phyloP scores from a whole-genome alignment of 2,797 vertebrate genomes.

The Sebastes oblongus region DNA sequence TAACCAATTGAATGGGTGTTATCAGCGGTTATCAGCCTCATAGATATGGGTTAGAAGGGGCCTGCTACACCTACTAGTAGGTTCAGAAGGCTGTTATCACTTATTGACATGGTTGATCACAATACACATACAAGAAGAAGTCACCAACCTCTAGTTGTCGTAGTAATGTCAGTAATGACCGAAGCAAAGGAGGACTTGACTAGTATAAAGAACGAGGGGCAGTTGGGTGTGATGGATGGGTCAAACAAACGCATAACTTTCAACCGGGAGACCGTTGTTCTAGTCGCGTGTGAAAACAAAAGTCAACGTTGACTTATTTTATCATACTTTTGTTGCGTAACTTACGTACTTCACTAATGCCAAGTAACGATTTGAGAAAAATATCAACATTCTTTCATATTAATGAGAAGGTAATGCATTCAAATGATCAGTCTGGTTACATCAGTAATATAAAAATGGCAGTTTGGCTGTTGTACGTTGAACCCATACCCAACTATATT shows the following conservation, averaged over 20 bases:
- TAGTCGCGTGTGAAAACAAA: rapidly evolving
- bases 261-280: too few relatives aligned
- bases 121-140: background rate
- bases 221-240: too few relatives aligned
- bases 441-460: too few relatives aligned
- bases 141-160: background rate
- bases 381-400: background rate
- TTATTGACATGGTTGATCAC: background rate
- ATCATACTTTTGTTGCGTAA: rapidly evolving
- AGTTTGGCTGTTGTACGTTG: background rate
- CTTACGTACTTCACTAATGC: background rate
- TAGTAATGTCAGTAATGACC: background rate
- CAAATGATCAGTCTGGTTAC: background rate
- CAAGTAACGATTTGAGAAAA: background rate
- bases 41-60: background rate
- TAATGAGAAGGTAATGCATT: background rate
- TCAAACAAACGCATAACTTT: too few relatives aligned
- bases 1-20: background rate
- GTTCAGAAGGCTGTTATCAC: background rate
- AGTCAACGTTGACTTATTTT: too few relatives aligned
- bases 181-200: background rate
- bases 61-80: background rate
- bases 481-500: background rate
- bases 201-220: too few relatives aligned
- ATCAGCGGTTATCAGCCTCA: background rate